Evolutionary conservation across 2,888 invertebrate genomes (phyloP).

Genomic region (Encarsia formosa): DNA sequence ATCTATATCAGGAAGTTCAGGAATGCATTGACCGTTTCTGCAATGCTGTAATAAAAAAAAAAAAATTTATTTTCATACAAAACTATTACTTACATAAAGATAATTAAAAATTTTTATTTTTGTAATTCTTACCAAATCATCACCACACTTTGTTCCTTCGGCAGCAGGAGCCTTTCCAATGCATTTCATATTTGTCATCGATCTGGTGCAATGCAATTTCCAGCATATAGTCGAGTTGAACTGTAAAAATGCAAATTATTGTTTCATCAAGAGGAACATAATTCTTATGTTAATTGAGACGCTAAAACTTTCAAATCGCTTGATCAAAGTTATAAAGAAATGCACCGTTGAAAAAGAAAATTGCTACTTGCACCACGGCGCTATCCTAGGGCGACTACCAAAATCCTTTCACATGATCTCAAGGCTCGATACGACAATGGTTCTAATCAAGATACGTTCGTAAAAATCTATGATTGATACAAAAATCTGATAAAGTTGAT

Average conservation of each 20-base stretch:
- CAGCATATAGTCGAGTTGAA: conserved; percentile 24
- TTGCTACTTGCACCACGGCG: too few species aligned
- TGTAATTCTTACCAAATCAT: conserved; percentile 14
- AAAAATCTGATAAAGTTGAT: too few species aligned
- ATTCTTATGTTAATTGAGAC: neutral
- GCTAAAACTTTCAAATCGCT: too few species aligned
- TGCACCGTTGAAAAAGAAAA: too few species aligned
- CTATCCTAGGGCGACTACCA: too few species aligned
- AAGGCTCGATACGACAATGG: too few species aligned
- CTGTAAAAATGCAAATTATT: conserved; percentile 6
- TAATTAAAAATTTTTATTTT: neutral
- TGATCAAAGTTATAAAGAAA: too few species aligned
- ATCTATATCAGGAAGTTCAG: neutral
- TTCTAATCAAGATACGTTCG: too few species aligned
- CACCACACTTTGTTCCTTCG: conserved; percentile 21
- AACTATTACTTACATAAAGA: neutral
- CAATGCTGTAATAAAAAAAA: conserved; percentile 15
- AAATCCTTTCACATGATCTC: too few species aligned
- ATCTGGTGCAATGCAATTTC: conserved; percentile 24
- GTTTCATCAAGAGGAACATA: neutral
- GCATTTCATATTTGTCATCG: conserved; percentile 17
- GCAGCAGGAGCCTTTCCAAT: conserved; percentile 24
- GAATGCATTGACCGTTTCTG: conserved; percentile 15
- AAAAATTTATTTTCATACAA: neutral
- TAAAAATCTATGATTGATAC: too few species aligned